Conservation (phyloP, 2,113 vertebrate species). For the Pandion haliaetus region DNA sequence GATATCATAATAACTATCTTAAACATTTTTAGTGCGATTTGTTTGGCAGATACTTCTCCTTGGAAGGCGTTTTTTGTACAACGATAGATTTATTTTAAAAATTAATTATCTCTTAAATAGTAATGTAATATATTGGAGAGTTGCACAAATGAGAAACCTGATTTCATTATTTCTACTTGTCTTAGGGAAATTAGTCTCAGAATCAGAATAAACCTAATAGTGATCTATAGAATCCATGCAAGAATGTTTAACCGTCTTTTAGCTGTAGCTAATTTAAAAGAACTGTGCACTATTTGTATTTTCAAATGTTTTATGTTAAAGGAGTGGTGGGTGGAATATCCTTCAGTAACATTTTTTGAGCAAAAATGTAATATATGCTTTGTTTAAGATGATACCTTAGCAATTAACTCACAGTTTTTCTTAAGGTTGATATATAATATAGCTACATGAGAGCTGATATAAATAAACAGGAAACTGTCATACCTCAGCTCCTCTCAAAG, state of each 20-base stretch:
- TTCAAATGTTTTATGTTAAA: background rate
- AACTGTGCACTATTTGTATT: background rate
- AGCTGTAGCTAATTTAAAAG: background rate
- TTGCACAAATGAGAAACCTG: background rate
- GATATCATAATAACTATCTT: background rate
- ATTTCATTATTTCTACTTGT: background rate
- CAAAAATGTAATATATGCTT: background rate
- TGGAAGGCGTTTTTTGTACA: background rate
- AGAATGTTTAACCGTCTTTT: background rate
- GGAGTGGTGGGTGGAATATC: background rate
- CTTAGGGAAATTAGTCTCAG: background rate
- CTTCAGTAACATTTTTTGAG: background rate
- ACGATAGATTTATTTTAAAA: background rate
- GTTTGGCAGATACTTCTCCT: background rate
- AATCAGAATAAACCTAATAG: background rate
- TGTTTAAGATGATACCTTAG: background rate
- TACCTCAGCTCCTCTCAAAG: background rate
- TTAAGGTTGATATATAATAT: background rate
- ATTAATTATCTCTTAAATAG: background rate
- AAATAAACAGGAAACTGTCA: background rate
- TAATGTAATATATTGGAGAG: background rate
- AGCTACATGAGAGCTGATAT: background rate
- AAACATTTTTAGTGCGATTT: background rate
- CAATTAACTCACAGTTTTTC: background rate
- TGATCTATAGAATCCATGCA: background rate